Evolutionary conservation across 1,140 invertebrate genomes (phyloP).

Genomic region (Antheraea pernyi): DNA sequence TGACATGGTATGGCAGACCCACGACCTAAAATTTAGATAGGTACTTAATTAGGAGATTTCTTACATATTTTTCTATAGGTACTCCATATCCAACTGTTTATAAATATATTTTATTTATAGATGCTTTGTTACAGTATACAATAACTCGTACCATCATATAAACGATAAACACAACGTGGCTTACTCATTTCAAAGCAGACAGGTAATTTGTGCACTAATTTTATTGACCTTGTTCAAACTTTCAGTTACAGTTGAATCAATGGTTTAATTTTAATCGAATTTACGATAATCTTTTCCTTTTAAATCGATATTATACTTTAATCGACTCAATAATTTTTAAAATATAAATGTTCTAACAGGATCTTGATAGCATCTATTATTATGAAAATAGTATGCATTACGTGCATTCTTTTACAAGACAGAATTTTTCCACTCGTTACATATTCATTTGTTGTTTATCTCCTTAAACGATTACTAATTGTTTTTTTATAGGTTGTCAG

Average conservation of each 20-base stretch:
- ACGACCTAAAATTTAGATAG: too few species aligned
- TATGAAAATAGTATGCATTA: background rate
- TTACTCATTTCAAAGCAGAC: conserved; percentile 21
- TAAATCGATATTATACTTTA: background rate
- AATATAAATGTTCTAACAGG: background rate
- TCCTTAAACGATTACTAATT: conserved; percentile 1
- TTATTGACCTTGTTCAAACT: conserved; percentile 32
- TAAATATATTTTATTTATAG: too few species aligned
- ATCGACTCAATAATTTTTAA: too few species aligned
- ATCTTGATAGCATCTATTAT: background rate
- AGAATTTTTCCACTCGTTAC: background rate
- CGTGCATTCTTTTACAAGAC: background rate
- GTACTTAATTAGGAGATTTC: too few species aligned
- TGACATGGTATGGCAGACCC: too few species aligned
- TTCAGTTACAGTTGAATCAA: conserved; percentile 14
- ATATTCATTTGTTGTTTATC: background rate
- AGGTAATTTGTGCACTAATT: conserved; percentile 26
- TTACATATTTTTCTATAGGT: too few species aligned
- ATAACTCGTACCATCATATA: conserved; percentile 15
- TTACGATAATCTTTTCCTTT: background rate
- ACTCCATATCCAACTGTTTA: too few species aligned
- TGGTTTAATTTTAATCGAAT: background rate
- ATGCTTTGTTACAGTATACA: background rate
- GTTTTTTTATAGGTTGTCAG: background rate
- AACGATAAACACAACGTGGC: conserved; percentile 17